Evolutionary conservation across 1,140 invertebrate genomes (phyloP), one percentile per base, ranked within the genome.

Genomic region (Diploscapter pachys): DNA sequence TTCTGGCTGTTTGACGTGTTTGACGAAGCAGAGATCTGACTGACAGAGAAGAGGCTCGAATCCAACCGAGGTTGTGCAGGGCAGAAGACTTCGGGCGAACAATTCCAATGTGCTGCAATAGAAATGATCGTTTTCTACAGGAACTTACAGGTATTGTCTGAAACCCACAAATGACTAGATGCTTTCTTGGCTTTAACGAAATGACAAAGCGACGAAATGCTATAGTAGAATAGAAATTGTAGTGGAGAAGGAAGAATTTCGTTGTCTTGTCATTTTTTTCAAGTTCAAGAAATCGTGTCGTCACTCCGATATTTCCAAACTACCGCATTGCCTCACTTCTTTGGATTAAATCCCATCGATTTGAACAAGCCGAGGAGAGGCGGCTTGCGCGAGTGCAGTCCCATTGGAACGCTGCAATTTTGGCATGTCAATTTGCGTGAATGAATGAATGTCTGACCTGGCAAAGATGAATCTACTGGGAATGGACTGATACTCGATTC

Each of bases 311-410:
- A 31, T 31, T 31, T 31, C 31, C 31, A 31, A 31, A 31, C 31
- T 31, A 31, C 31, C 31, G 31, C 31, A 31, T 31, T 31, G 31
- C 31, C 31, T 31, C 31, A 31, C 31, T 31, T 31, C 31, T 31
- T 31, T 31, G 31, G 31, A 31, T 31, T 31, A 31, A 31, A 31
- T 31, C 31, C 31, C 31, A 31, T 31, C 31, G 31, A 31, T 31
- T 31, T 31, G 31, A 31, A 31, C 31, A 31, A 31, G 31, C 1
- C 31, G 31, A 31, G 79, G 54, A 94, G 81, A 4, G 92, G 91
- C 67, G 93, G 93, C 87, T 96, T 96, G 81, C 94, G 93, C 6
- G 93, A 96, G 88, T 96, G 93, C 65, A 95, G 87, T 52, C 91
- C 91, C 88, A 92, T 94, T 2, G 94, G 93, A n/a, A 95, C 87